Evolutionary conservation across 2,888 invertebrate genomes (phyloP).

Genomic region (Watsonalla cultraria): DNA sequence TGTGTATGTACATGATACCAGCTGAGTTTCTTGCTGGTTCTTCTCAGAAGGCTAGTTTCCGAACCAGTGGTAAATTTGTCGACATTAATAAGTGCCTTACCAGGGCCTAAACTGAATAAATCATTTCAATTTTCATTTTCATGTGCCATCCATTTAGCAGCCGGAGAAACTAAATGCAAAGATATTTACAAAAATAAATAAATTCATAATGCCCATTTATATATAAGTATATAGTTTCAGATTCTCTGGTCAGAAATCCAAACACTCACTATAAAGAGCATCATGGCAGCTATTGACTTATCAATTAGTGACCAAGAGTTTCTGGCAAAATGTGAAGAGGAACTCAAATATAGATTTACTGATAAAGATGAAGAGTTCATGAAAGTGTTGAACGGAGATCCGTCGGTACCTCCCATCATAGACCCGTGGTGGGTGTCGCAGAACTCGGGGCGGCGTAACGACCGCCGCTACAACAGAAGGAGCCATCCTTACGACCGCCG

Average conservation of each 20-base stretch:
- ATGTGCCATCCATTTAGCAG: too few species aligned
- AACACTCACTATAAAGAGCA: constrained; percentile 12
- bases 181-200: too few species aligned
- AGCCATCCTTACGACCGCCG: constrained; percentile 34
- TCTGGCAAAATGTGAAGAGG: constrained; percentile 80
- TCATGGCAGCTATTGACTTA: constrained; percentile 47
- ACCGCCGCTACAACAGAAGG: constrained; percentile 43
- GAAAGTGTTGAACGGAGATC: constrained; percentile 58
- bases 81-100: too few species aligned
- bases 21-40: too few species aligned
- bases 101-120: too few species aligned
- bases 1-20: too few species aligned
- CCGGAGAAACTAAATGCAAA: too few species aligned
- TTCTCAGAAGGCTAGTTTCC: too few species aligned
- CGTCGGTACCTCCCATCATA: constrained; percentile 77
- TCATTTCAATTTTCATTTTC: too few species aligned
- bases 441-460: constrained; percentile 44
- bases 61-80: too few species aligned
- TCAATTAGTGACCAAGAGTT: constrained; percentile 80
- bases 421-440: constrained; percentile 74
- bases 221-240: constrained; percentile 51
- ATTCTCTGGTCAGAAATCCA: constrained; percentile 37
- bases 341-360: constrained; percentile 80
- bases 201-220: too few species aligned
- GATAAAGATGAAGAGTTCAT: constrained; percentile 81